phyloP scores from a whole-genome alignment of 2,797 vertebrate genomes.

The Phoxinus dragarum region DNA sequence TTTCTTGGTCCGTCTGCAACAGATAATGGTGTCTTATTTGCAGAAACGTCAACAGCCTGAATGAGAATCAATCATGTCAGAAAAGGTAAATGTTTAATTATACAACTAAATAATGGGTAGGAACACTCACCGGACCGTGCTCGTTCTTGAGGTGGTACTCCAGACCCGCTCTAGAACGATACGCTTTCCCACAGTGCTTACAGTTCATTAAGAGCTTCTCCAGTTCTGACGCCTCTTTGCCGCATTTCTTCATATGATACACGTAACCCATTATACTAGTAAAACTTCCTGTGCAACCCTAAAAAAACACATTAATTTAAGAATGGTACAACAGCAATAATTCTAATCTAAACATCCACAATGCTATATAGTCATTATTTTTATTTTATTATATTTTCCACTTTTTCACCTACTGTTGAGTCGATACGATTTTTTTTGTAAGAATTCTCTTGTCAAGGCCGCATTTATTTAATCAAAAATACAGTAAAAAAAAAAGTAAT shows the following conservation, averaged over 20 bases:
- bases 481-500: no score
- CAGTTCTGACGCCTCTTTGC: conserved; percentile 90
- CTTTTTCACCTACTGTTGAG: not conserved
- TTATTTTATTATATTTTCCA: not conserved
- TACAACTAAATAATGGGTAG: not conserved
- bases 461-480: not conserved
- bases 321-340: not conserved
- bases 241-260: conserved; percentile 92
- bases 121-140: conserved; percentile 84
- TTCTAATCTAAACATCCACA: not conserved
- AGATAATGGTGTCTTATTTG: not conserved
- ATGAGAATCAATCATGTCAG: not conserved
- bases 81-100: not conserved
- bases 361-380: not conserved
- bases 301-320: conserved; percentile 13
- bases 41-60: not conserved
- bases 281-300: conserved; percentile 92
- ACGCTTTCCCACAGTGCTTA: conserved; percentile 89
- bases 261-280: conserved; percentile 95
- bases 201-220: conserved; percentile 91
- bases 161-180: conserved; percentile 91
- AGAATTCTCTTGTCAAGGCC: not conserved
- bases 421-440: not conserved
- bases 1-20: conserved; percentile 72
- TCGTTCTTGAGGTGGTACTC: conserved; percentile 93